Percentiles rank a stretch among this genome's conserved stretches.
Conservation (phyloP, 2,888 invertebrate species). For the Habroteleia sp. region DNA sequence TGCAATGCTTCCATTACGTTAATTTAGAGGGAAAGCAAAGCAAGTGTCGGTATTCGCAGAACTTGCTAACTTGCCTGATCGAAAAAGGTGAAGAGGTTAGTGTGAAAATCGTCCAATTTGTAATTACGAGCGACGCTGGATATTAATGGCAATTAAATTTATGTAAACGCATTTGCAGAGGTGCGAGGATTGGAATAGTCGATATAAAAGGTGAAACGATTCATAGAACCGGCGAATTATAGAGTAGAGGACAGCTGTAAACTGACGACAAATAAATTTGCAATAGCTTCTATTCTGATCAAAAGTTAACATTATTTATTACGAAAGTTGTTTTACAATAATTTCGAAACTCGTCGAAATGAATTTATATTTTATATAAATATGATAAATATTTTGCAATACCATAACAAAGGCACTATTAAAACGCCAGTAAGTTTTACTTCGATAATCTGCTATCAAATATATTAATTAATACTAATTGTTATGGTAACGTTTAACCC, state of each 20-base stretch:
- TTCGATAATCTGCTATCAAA: too few relatives aligned
- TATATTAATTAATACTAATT: too few relatives aligned
- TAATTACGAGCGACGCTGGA: too few relatives aligned
- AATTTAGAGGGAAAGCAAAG: slow-evolving; percentile 79
- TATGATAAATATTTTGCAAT: slow-evolving; percentile 17
- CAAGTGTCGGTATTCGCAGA: slow-evolving; percentile 86
- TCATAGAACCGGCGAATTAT: too few relatives aligned
- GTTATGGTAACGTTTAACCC: too few relatives aligned
- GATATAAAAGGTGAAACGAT: too few relatives aligned
- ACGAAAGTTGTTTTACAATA: slow-evolving; percentile 25
- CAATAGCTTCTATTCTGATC: slow-evolving; percentile 4
- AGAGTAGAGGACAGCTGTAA: too few relatives aligned
- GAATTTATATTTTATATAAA: too few relatives aligned
- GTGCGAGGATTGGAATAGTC: slow-evolving; percentile 88
- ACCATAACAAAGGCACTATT: slow-evolving; percentile 50
- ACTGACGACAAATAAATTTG: slow-evolving; percentile 11
- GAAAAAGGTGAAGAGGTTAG: slow-evolving; percentile 85
- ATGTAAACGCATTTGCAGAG: slow-evolving; percentile 79
- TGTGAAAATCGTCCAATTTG: slow-evolving; percentile 3
- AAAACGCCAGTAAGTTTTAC: too few relatives aligned
- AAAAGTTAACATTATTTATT: slow-evolving; percentile 49
- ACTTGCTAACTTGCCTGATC: slow-evolving; percentile 85
- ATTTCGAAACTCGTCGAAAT: too few relatives aligned
- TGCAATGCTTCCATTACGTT: slow-evolving; percentile 87
- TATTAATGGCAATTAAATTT: slow-evolving; percentile 8